Percentiles rank a stretch among this genome's conserved stretches.
Conservation (phyloP, 2,113 vertebrate species). For the human region GRCh38 chrX:35888501-35889000, state of each 20-base stretch:
- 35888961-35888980: not conserved
- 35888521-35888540: not conserved
- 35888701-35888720: not conserved
- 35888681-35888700: not conserved
- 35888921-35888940: conserved; percentile 7
- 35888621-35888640: not conserved
- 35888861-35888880: not conserved
- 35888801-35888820: not conserved
- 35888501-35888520: not conserved
- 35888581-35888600: not conserved
- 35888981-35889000: not conserved
- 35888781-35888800: not conserved
- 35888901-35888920: not conserved
- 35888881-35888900: not conserved
- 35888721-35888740: not conserved
- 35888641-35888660: not conserved
- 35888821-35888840: not conserved
- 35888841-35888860: not conserved
- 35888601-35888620: not conserved
- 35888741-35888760: not conserved
- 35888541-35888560: not conserved
- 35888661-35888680: not conserved
- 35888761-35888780: not conserved
- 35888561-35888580: not conserved
- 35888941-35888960: not conserved